These are phyloP conservation scores for Eupithecia tripunctaria DNA, from an alignment of 2,888 invertebrate species.

Conservation along the genomic window DNA sequence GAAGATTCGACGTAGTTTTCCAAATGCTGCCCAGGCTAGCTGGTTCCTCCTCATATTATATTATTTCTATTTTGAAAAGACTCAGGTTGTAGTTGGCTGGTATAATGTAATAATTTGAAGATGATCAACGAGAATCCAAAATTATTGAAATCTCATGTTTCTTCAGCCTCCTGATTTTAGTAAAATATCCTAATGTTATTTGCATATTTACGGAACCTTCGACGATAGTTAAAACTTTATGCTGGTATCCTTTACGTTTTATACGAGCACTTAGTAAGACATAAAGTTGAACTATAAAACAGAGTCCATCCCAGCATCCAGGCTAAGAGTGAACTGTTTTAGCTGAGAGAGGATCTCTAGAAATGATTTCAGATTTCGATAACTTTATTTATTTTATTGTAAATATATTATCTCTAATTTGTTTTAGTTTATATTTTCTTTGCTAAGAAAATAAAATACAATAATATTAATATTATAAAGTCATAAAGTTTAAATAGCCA, in stretches of 20 bases:
- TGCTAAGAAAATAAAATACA: too few species aligned
- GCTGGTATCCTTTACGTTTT: not conserved
- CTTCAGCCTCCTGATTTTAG: not conserved
- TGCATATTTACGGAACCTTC: not conserved
- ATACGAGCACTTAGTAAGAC: slow-evolving; percentile 7
- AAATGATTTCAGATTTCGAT: too few species aligned
- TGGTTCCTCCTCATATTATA: too few species aligned
- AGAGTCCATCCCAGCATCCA: not conserved
- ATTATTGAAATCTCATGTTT: not conserved
- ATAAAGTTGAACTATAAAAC: not conserved
- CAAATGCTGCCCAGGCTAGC: too few species aligned
- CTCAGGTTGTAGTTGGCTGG: not conserved
- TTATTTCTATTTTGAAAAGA: not conserved
- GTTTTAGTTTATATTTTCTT: too few species aligned
- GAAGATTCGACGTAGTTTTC: too few species aligned
- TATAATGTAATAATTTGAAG: not conserved
- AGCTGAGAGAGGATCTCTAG: too few species aligned
- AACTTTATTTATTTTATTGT: too few species aligned
- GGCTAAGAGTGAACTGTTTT: not conserved
- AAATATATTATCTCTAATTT: too few species aligned
- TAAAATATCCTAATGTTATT: not conserved
- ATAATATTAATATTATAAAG: too few species aligned
- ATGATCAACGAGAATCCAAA: not conserved
- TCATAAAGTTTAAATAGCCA: too few species aligned
- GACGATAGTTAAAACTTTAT: slow-evolving; percentile 2